phyloP scores from a whole-genome alignment of 2,888 invertebrate genomes.

The Adineta ricciae region DNA sequence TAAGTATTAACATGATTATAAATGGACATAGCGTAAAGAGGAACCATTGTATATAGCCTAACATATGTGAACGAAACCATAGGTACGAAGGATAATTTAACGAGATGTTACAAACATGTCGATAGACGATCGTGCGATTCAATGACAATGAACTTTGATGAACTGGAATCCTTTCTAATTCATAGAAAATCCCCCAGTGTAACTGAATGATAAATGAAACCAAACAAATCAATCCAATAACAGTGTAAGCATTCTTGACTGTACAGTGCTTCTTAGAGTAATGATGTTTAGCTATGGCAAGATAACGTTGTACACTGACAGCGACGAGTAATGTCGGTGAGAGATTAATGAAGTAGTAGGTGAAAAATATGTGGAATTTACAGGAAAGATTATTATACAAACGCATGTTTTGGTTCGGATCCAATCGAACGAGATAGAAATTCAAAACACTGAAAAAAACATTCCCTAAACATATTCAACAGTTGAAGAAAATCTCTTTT shows the following conservation, averaged over 20 bases:
- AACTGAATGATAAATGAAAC: not conserved
- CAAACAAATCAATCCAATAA: not conserved
- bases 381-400: not conserved
- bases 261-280: not conserved
- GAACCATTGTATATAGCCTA: not conserved
- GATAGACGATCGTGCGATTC: not conserved
- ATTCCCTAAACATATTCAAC: not conserved
- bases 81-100: not conserved
- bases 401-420: not conserved
- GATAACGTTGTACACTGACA: constrained; percentile 15
- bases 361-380: not conserved
- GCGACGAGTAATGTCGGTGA: constrained; percentile 9
- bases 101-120: not conserved
- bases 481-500: too few species aligned
- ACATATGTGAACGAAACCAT: not conserved
- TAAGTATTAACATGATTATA: not conserved
- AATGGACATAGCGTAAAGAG: not conserved
- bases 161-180: not conserved
- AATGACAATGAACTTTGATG: not conserved
- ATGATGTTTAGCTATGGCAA: not conserved
- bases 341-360: not conserved
- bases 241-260: not conserved
- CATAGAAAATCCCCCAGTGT: not conserved
- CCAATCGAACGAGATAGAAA: not conserved
- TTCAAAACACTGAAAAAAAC: not conserved